Conservation (phyloP, 2,888 invertebrate genomes). For the Ophion ventricosus region DNA sequence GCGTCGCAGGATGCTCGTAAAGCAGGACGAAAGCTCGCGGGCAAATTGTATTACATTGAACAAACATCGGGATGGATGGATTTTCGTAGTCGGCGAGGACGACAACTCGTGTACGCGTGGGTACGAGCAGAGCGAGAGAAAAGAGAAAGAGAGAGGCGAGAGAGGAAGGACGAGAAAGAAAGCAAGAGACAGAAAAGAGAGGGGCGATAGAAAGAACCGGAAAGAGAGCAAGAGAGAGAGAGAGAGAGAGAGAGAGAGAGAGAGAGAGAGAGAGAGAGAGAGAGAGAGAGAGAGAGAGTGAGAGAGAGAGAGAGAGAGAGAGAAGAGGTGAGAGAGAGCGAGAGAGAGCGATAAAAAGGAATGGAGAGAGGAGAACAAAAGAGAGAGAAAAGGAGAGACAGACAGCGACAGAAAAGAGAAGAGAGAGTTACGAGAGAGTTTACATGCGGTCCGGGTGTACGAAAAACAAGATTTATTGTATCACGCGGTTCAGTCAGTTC, state of each 20-base stretch:
- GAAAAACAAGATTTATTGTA: not conserved
- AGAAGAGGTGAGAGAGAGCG: not conserved
- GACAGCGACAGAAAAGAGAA: not conserved
- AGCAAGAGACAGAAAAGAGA: not conserved
- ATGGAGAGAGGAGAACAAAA: not conserved
- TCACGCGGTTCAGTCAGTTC: not conserved
- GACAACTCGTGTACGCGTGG: not conserved
- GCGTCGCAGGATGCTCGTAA: not conserved
- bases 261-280: not conserved
- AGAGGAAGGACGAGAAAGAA: not conserved
- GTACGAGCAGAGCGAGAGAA: not conserved
- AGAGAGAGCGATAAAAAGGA: not conserved
- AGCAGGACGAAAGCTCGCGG: not conserved
- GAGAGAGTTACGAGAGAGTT: not conserved
- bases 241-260: not conserved
- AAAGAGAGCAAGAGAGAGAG: not conserved
- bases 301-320: not conserved
- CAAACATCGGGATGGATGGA: not conserved
- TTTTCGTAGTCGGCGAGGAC: not conserved
- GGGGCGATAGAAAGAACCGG: no score
- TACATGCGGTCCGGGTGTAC: no score
- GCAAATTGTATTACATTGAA: constrained; percentile 1
- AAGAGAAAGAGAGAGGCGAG: no score
- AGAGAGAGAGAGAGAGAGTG: not conserved
- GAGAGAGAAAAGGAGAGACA: not conserved